Conservation (phyloP, 2,797 vertebrate genomes). For the Hydrocynus forskahlii region DNA sequence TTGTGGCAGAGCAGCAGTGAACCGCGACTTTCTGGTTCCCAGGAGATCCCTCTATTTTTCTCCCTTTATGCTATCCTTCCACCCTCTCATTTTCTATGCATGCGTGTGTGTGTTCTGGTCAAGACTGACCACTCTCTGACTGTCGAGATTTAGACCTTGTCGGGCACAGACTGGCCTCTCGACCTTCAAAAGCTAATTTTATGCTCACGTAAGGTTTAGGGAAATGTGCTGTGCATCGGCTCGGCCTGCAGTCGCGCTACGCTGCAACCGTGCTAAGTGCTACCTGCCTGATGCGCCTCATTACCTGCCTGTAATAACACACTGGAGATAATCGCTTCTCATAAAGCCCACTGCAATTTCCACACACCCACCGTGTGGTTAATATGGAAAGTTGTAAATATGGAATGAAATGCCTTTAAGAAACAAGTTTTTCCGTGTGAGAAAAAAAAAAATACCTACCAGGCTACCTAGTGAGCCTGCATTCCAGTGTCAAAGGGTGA, state of each 20-base stretch:
- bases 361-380: conserved; percentile 12
- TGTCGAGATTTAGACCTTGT: conserved; percentile 18
- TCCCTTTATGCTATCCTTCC: conserved; percentile 17
- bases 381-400: conserved; percentile 37
- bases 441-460: conserved; percentile 26
- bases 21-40: conserved; percentile 15
- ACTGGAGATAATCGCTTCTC: conserved; percentile 33
- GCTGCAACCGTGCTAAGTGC: conserved; percentile 52
- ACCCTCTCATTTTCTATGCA: conserved; percentile 45
- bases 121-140: conserved; percentile 39
- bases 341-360: conserved; percentile 22
- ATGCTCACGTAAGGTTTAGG: conserved; percentile 16
- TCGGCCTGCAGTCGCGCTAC: conserved; percentile 19
- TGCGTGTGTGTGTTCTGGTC: conserved; percentile 22
- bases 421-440: conserved; percentile 8
- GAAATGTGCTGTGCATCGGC: neutral
- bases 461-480: no score
- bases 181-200: conserved; percentile 48
- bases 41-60: conserved; percentile 27
- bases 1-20: conserved; percentile 13
- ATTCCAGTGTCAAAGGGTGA: conserved; percentile 36
- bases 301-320: conserved; percentile 49
- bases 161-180: conserved; percentile 11
- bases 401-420: conserved; percentile 39
- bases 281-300: conserved; percentile 43